phyloP scores from a whole-genome alignment of 2,113 vertebrate species.

The Corynorhinus townsendii region DNA sequence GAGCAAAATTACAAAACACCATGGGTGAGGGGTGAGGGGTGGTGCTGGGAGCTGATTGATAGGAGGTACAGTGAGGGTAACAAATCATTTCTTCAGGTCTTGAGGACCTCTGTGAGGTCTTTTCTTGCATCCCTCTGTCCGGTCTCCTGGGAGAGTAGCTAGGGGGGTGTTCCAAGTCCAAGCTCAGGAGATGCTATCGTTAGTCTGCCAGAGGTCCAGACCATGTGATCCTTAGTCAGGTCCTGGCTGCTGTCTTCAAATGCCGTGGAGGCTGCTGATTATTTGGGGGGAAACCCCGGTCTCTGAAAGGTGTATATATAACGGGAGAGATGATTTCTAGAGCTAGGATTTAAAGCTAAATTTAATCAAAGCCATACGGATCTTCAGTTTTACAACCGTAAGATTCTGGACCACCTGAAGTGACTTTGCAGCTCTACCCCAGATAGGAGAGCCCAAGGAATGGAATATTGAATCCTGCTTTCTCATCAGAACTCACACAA shows the following conservation, averaged over 20 bases:
- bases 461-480: background rate
- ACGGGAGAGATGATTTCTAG: background rate
- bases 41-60: background rate
- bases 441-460: background rate
- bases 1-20: background rate
- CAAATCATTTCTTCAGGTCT: background rate
- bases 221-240: background rate
- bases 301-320: background rate
- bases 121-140: background rate
- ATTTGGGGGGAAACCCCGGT: background rate
- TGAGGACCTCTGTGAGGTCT: background rate
- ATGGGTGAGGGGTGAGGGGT: background rate
- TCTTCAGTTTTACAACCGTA: background rate
- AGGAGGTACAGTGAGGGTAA: background rate
- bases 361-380: background rate
- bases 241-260: background rate
- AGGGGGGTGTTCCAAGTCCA: background rate
- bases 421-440: background rate
- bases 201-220: background rate
- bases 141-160: background rate
- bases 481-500: background rate
- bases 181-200: background rate
- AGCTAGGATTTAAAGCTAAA: background rate
- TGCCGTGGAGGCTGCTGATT: background rate
- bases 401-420: background rate